A percentile compares a stretch with the other conserved stretches of the same genome.
These are phyloP conservation scores for Malurus leucopterus DNA, from an alignment of 2,797 vertebrate genomes.

Conservation along the genomic window DNA sequence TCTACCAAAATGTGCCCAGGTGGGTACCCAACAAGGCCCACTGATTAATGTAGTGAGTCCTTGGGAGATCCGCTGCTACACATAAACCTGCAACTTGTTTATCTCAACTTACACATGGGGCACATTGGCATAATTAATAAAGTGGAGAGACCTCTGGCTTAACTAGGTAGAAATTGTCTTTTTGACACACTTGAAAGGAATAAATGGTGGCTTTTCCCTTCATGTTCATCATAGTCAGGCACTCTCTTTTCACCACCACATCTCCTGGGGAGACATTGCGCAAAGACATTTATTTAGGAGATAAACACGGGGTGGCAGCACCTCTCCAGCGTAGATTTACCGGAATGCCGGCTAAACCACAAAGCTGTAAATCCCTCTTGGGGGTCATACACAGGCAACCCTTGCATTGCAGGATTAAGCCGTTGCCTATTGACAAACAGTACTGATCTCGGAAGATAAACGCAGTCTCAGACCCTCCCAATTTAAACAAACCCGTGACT, in stretches of 20 bases:
- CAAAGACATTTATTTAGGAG: background rate
- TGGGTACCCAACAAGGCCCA: accelerated
- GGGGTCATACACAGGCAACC: no score
- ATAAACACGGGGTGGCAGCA: background rate
- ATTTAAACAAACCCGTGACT: background rate
- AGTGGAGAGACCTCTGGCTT: background rate
- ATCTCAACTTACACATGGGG: background rate
- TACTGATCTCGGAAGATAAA: background rate
- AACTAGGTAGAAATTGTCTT: background rate
- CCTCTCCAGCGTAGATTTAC: background rate
- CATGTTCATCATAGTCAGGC: background rate
- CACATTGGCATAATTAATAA: background rate
- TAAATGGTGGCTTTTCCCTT: background rate
- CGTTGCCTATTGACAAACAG: background rate
- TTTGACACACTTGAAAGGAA: background rate
- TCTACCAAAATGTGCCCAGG: background rate
- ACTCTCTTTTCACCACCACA: background rate
- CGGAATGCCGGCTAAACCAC: background rate
- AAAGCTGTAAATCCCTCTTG: background rate
- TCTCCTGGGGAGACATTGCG: background rate
- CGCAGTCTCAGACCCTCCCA: background rate
- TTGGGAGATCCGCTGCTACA: background rate
- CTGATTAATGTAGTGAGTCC: background rate
- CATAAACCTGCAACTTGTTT: background rate
- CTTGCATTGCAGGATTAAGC: background rate